A percentile compares a stretch with the other conserved stretches of the same genome.
phyloP scores from a whole-genome alignment of 2,888 invertebrate species.

The Dynastes maya region DNA sequence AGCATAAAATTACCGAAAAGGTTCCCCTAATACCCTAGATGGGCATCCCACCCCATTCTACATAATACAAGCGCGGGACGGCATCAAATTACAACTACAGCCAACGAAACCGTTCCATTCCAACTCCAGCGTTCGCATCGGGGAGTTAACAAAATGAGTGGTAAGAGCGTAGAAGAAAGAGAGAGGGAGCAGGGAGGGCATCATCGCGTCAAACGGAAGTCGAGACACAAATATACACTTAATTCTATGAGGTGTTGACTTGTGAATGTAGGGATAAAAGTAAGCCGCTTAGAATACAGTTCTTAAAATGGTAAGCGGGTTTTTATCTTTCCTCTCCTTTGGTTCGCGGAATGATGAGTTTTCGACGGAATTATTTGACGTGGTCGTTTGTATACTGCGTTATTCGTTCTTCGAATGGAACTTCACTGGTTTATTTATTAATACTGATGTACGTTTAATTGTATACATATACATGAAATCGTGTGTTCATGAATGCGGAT shows the following conservation, averaged over 20 bases:
- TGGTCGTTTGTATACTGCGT: background rate
- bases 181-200: background rate
- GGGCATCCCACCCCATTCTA: slow-evolving; percentile 4
- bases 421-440: too few species aligned
- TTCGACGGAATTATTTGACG: background rate
- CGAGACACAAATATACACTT: slow-evolving; percentile 47
- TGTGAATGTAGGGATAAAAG: slow-evolving; percentile 44
- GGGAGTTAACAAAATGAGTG: slow-evolving; percentile 10
- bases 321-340: slow-evolving; percentile 18
- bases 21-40: slow-evolving; percentile 36
- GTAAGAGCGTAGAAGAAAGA: too few species aligned
- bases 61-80: slow-evolving; percentile 12
- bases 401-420: too few species aligned
- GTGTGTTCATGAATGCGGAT: too few species aligned
- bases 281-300: slow-evolving; percentile 50
- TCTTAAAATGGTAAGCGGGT: slow-evolving; percentile 35
- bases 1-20: slow-evolving; percentile 41
- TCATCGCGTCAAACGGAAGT: slow-evolving; percentile 34
- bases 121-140: slow-evolving; percentile 2
- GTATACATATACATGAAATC: too few species aligned
- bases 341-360: background rate
- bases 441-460: too few species aligned
- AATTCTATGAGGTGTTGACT: slow-evolving; percentile 49
- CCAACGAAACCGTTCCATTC: slow-evolving; percentile 24
- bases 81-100: slow-evolving; percentile 34